Conservation (phyloP, 2,888 invertebrate species). For the Archaeoteleia sp. region DNA sequence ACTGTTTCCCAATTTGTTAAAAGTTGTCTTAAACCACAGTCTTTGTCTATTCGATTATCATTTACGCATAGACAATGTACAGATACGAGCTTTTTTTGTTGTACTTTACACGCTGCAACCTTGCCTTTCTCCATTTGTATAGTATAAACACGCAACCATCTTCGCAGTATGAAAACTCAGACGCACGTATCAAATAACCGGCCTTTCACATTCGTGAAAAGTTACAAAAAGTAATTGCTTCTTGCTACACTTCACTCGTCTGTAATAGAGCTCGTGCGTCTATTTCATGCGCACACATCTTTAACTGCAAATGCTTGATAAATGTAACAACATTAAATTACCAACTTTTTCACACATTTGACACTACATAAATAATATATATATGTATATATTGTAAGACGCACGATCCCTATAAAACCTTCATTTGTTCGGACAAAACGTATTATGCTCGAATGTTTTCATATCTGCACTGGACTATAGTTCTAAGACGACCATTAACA, state of each 20-base stretch:
- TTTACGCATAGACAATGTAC: conserved; percentile 44
- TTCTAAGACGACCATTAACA: conserved; percentile 71
- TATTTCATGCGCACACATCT: too few species aligned
- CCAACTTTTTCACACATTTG: too few species aligned
- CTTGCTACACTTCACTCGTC: conserved; percentile 5
- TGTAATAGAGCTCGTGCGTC: too few species aligned
- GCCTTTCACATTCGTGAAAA: conserved; percentile 44
- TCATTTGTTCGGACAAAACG: conserved; percentile 40
- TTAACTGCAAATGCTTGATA: too few species aligned
- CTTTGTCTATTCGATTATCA: conserved; percentile 64
- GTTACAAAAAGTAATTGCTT: conserved; percentile 10
- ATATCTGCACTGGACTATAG: conserved; percentile 56
- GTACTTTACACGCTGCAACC: conserved; percentile 40
- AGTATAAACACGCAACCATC: conserved; percentile 55
- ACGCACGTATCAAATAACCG: conserved; percentile 50
- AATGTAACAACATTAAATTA: too few species aligned
- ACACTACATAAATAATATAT: too few species aligned
- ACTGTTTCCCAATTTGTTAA: conserved; percentile 68
- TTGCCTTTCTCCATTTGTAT: conserved; percentile 42
- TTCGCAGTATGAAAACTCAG: conserved; percentile 54
- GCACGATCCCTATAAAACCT: too few species aligned
- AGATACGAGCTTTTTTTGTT: conserved; percentile 34
- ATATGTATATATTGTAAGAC: too few species aligned
- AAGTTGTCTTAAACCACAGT: conserved; percentile 72
- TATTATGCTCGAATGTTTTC: conserved; percentile 29